These are phyloP conservation scores for Bos indicus DNA, from an alignment of 2,113 vertebrate species.

Conservation along the genomic window DNA sequence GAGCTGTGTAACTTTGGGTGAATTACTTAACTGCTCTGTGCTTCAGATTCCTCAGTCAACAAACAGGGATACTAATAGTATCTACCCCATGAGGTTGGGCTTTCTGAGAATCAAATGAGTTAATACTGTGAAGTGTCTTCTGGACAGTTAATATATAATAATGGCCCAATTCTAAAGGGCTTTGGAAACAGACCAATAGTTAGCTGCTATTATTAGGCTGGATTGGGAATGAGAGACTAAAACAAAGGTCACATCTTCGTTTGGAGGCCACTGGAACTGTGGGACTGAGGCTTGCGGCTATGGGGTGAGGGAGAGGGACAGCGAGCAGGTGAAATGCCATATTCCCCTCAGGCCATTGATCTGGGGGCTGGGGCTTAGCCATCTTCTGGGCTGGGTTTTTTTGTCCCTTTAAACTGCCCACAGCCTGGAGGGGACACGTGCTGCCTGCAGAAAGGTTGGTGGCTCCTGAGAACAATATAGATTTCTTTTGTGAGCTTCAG, in stretches of 20 bases:
- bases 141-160: background rate
- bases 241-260: background rate
- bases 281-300: background rate
- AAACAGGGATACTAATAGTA: background rate
- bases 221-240: background rate
- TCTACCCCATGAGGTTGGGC: background rate
- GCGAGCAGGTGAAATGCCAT: accelerated
- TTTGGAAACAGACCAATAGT: background rate
- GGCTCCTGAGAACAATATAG: conserved; percentile 52
- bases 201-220: background rate
- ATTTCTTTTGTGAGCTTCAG: conserved; percentile 58
- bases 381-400: background rate
- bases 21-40: background rate
- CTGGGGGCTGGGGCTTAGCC: background rate
- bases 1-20: background rate
- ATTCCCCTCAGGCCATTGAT: background rate
- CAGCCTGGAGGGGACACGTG: background rate
- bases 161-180: background rate
- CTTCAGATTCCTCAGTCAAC: background rate
- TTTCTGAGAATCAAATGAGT: background rate
- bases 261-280: background rate
- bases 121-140: background rate
- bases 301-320: background rate
- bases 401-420: background rate
- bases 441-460: conserved; percentile 25